Evolutionary conservation across 2,113 vertebrate genomes (phyloP), one percentile per base, ranked within the genome.

Genomic region (Peromyscus maniculatus): DNA sequence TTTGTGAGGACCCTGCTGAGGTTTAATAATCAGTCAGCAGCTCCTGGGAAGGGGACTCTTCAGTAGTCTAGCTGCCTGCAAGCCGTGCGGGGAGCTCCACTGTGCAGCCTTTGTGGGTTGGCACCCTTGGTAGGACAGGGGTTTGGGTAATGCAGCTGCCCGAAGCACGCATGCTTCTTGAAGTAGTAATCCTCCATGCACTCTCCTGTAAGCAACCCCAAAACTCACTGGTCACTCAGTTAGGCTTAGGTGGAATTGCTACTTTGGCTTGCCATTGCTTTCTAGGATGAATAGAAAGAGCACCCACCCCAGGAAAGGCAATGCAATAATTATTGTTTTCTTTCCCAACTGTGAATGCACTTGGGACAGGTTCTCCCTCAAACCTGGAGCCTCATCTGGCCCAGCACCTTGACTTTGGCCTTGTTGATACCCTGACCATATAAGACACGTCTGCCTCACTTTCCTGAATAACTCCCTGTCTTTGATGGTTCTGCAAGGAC

Each of bases 291-390:
- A 15, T n/a, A 71, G 17, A n/a, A 69, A 87, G 66, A 71, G 64
- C 24, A 15, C 46, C 64, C 43, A 15, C 13, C 67, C 49, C 36
- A 12, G 69, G 21, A 39, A 72, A 72, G 57, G 49, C n/a, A 39
- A 89, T 0, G 3, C 6, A 55, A 17, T 7, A n/a, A 36, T 12
- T 49, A 52, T 7, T 26, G 17, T 94, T 64, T 87, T 62, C 66
- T 77, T 96, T 33, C 67, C 36, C n/a, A 89, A 77, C 95, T 22
- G 3, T 72, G 36, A 91, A 57, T 88, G 46, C 46, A n/a, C 26
- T 55, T 67, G 64, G 17, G 79, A 79, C 26, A 43, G 52, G 43
- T 55, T 55, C 91, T 46, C 79, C n/a, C 33, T 66, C 15, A 79
- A 55, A 86, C 33, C 71, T 19, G 39, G 71, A 93, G 46, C 7